These are phyloP conservation scores for Bombus terrestris DNA, from an alignment of 1,140 invertebrate species.

Conservation along the genomic window DNA sequence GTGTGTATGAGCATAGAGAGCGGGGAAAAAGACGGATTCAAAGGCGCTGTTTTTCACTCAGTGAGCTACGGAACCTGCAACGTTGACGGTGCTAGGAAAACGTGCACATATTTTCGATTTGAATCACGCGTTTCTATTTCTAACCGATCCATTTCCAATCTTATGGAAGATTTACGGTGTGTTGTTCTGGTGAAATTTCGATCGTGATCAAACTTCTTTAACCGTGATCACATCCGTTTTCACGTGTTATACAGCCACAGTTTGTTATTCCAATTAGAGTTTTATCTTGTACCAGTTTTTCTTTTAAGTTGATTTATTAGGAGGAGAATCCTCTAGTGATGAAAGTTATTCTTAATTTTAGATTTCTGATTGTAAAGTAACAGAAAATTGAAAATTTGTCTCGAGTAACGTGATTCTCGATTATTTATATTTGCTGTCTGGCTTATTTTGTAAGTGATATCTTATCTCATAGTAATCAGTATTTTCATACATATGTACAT, in stretches of 20 bases:
- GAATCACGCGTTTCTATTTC: not conserved
- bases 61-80: conserved; percentile 52
- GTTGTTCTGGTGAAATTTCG: not conserved
- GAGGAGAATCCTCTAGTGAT: too few species aligned
- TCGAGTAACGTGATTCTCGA: not conserved
- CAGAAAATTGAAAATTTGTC: not conserved
- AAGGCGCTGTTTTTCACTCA: conserved; percentile 63
- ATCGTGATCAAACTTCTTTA: not conserved
- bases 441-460: not conserved
- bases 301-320: too few species aligned
- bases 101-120: not conserved
- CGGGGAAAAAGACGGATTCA: conserved; percentile 48
- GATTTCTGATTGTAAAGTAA: not conserved
- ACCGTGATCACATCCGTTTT: not conserved
- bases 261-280: not conserved
- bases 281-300: not conserved
- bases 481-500: not conserved
- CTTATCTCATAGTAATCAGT: not conserved
- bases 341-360: not conserved
- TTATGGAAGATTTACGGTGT: not conserved
- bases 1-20: not conserved
- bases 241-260: not conserved
- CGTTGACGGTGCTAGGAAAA: conserved; percentile 34
- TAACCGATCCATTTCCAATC: not conserved
- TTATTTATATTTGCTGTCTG: not conserved